Base-by-base conservation (phyloP, 1,140 invertebrate genomes). In the Luehdorfia chinensis region DNA sequence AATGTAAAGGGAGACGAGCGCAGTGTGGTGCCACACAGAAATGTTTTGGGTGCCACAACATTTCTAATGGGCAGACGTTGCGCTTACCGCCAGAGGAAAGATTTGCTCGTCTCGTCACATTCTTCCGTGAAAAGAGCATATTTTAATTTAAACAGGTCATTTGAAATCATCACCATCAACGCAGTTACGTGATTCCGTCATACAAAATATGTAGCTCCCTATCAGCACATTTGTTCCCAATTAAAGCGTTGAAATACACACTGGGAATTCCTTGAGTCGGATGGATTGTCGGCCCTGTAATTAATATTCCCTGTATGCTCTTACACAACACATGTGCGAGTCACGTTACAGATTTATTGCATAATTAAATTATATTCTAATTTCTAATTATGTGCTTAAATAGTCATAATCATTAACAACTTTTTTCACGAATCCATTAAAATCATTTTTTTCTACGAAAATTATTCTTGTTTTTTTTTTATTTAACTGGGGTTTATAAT, bases 181-280 rank as follows among this genome's bases (percentile, higher is more conserved):
- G 11, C 39, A 6, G 23, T 19, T 37, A 37, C 25, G 15, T 30
- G 39, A 28, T 18, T 47, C 21, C 44, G 21, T 28, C 14, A 14
- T 31, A 39, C 12, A 18, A 13, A 43, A 34, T 36, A 18, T 31
- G 39, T 33, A 39, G 32, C 50, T 30, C n/a, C 47, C 55, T 63
- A 55, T 72, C 57, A 65, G 44, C 56, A 83, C 76, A 84, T 78
- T 84, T 84, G 79, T 75, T 80, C 58, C 75, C 69, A 80, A 84
- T 84, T 84, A 84, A 58, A 53, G 43, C 50, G 62, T 67, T 79
- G 75, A 77, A 72, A 75, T 77, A 79, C 57, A 58, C 58, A 74
- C 62, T 70, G 67, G 67, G 69, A 72, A 75, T 65, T 43, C 54
- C 53, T 70, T 66, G 68, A 59, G 55, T n/a, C n/a, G n/a, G n/a